Conservation (phyloP, 2,113 vertebrate species). For the Myocastor coypus region DNA sequence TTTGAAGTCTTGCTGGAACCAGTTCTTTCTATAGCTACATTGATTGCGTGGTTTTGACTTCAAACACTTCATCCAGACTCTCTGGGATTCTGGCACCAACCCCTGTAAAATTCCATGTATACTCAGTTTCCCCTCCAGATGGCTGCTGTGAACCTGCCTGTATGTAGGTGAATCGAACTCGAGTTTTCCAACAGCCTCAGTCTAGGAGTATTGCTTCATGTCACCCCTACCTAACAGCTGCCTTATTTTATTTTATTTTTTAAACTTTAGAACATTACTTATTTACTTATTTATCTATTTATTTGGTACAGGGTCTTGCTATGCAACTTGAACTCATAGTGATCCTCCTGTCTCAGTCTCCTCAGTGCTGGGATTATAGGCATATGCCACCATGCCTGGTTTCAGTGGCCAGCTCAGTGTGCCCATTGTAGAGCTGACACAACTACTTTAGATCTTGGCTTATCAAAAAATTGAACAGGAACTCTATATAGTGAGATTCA, state of each 20-base stretch:
- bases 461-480: slow-evolving; percentile 36
- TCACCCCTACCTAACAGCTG: background rate
- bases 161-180: background rate
- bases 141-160: background rate
- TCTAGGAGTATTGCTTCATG: background rate
- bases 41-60: background rate
- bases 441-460: slow-evolving; percentile 9
- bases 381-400: too few relatives aligned
- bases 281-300: too few relatives aligned
- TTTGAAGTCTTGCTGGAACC: background rate
- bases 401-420: too few relatives aligned
- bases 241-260: background rate
- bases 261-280: too few relatives aligned
- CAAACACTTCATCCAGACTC: background rate
- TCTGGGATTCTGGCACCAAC: background rate
- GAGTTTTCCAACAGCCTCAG: background rate
- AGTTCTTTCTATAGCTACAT: background rate
- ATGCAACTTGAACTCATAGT: too few relatives aligned
- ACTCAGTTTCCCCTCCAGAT: background rate
- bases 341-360: too few relatives aligned
- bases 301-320: too few relatives aligned
- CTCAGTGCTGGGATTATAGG: too few relatives aligned
- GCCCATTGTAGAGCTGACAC: too few relatives aligned
- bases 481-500: background rate
- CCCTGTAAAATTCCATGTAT: background rate